Evolutionary conservation across 2,113 vertebrate species (phyloP).

Genomic region (Phodopus roborovskii): DNA sequence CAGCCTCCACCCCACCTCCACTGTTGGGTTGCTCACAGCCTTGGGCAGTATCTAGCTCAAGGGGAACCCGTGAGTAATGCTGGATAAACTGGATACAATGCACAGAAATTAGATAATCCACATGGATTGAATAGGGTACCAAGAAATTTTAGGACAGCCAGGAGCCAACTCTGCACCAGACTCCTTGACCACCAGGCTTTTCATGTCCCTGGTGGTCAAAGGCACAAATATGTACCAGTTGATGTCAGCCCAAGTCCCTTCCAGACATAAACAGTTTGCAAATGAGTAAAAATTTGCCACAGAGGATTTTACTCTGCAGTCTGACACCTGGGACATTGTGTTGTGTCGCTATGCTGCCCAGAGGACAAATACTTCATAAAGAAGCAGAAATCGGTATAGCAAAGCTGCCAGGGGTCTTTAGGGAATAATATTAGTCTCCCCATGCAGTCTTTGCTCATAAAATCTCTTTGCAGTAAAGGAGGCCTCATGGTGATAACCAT

Average conservation of each 20-base stretch:
- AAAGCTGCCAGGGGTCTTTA: conserved; percentile 36
- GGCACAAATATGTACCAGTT: not conserved
- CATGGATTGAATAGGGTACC: not conserved
- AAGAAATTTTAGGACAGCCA: not conserved
- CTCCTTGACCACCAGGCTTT: not conserved
- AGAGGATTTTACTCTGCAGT: not conserved
- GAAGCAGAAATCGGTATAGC: conserved; percentile 32
- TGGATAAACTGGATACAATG: not conserved
- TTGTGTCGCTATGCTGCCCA: not conserved
- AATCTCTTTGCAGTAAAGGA: conserved; percentile 54
- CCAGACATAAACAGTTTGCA: conserved; percentile 53
- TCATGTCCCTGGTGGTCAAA: not conserved
- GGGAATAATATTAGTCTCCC: conserved; percentile 53
- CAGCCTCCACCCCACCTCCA: not conserved
- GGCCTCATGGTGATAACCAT: conserved; percentile 40
- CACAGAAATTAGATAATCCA: not conserved
- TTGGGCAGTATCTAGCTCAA: not conserved
- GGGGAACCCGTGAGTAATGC: not conserved
- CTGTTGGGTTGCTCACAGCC: not conserved
- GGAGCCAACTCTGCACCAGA: not conserved
- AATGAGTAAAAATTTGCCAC: not conserved
- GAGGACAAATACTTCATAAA: conserved; percentile 59
- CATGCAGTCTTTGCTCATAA: conserved; percentile 39
- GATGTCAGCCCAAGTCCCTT: not conserved
- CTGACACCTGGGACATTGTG: conserved; percentile 8